Evolutionary conservation across 2,113 vertebrate species (phyloP).

Genomic region (Lepisosteus osseus): DNA sequence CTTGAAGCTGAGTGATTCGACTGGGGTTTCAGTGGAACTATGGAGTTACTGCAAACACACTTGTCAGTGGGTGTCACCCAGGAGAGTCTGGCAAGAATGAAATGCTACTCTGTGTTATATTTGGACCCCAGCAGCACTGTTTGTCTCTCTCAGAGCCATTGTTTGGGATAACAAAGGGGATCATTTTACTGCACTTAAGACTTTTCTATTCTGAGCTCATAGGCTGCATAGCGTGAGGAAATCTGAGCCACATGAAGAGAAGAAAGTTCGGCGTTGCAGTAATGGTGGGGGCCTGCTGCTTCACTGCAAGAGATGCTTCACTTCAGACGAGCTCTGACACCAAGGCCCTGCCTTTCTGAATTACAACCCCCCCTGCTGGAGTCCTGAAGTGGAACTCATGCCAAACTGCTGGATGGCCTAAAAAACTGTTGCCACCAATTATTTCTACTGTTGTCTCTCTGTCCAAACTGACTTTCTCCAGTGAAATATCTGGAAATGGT

Average conservation of each 20-base stretch:
- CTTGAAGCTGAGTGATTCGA: constrained; percentile 43
- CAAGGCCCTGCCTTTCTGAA: constrained; percentile 52
- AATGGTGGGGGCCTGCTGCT: constrained; percentile 34
- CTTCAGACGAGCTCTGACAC: constrained; percentile 63
- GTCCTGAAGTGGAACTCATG: constrained; percentile 30
- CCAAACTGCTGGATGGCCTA: constrained; percentile 29
- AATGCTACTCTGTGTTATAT: constrained; percentile 50
- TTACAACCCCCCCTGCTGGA: constrained; percentile 38
- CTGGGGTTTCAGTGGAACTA: constrained; percentile 34
- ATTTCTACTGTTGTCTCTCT: background rate
- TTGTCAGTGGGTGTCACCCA: constrained; percentile 36
- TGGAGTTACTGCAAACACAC: constrained; percentile 30
- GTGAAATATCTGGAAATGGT: background rate
- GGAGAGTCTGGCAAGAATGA: constrained; percentile 29
- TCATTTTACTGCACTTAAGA: constrained; percentile 48
- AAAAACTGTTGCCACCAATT: background rate
- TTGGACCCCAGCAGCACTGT: constrained; percentile 36
- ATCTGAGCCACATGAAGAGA: constrained; percentile 55
- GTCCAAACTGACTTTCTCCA: background rate
- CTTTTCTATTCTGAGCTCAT: constrained; percentile 68
- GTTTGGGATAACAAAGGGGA: constrained; percentile 62
- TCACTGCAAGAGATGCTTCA: constrained; percentile 1
- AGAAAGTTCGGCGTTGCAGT: constrained; percentile 49
- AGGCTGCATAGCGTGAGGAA: constrained; percentile 51
- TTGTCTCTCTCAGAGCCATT: constrained; percentile 58